These are phyloP conservation scores for Schizotus pectinicornis DNA, from an alignment of 2,888 invertebrate genomes.

Conservation along the genomic window DNA sequence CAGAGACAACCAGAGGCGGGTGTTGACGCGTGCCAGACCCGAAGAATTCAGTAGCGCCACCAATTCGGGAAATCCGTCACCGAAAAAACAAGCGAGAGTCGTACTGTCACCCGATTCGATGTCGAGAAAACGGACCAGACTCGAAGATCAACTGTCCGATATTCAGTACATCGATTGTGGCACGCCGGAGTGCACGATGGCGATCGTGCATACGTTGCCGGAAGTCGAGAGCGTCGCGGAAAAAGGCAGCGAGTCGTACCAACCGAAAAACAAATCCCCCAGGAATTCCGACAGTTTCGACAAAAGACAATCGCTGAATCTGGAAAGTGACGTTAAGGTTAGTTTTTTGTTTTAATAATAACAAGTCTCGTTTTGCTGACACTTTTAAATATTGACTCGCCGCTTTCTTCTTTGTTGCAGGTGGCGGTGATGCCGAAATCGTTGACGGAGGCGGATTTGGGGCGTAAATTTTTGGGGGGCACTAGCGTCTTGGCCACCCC, in stretches of 20 bases:
- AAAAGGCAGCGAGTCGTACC: constrained; percentile 45
- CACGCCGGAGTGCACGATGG: constrained; percentile 66
- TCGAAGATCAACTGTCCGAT: constrained; percentile 80
- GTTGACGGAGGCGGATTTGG: constrained; percentile 52
- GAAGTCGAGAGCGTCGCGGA: constrained; percentile 26
- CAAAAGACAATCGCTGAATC: constrained; percentile 54
- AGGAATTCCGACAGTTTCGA: constrained; percentile 52
- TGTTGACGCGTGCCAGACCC: constrained; percentile 61
- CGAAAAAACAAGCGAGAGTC: constrained; percentile 66
- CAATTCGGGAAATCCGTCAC: constrained; percentile 65
- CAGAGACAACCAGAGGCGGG: constrained; percentile 60
- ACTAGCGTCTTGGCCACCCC: constrained; percentile 48
- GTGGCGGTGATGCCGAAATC: constrained; percentile 48
- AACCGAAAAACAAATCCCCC: constrained; percentile 55
- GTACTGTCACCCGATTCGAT: constrained; percentile 61
- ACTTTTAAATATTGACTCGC: too few relatives aligned
- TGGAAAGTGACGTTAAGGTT: constrained; percentile 38
- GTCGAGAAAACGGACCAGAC: constrained; percentile 69
- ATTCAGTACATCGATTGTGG: constrained; percentile 83
- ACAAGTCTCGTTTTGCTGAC: too few relatives aligned
- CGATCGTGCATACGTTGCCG: constrained; percentile 50
- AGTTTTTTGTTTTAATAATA: too few relatives aligned
- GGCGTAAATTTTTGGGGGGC: constrained; percentile 41
- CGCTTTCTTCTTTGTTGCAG: neutral
- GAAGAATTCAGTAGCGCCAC: constrained; percentile 64